Conservation (phyloP, 2,888 invertebrate species). For the Trichopria drosophilae region DNA sequence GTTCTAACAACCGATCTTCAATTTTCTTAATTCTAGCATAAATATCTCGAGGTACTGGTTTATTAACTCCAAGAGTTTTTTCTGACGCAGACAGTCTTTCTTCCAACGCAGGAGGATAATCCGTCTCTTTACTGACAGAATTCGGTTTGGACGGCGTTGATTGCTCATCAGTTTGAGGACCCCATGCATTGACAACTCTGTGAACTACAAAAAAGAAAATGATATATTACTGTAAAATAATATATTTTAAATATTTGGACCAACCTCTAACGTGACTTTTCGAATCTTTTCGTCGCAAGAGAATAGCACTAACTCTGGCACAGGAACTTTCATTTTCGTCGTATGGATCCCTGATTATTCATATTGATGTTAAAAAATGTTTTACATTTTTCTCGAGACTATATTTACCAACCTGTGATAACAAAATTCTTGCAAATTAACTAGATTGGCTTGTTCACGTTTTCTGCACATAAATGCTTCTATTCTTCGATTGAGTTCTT, state of each 20-base stretch:
- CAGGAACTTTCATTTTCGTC: constrained; percentile 65
- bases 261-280: constrained; percentile 84
- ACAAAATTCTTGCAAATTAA: constrained; percentile 78
- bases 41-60: constrained; percentile 66
- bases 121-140: constrained; percentile 27
- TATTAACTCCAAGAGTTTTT: constrained; percentile 63
- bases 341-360: too few relatives aligned
- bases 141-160: constrained; percentile 30
- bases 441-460: constrained; percentile 72
- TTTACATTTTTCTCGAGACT: too few relatives aligned
- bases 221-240: constrained; percentile 7
- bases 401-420: constrained; percentile 50
- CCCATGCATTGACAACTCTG: constrained; percentile 71
- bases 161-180: constrained; percentile 64
- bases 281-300: constrained; percentile 72
- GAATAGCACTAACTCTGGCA: constrained; percentile 75
- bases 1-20: constrained; percentile 72
- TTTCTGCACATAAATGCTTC: constrained; percentile 76
- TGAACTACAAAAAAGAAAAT: constrained; percentile 62
- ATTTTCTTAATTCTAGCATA: constrained; percentile 71
- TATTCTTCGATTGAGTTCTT: constrained; percentile 71
- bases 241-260: constrained; percentile 6
- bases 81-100: constrained; percentile 72
- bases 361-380: too few relatives aligned
- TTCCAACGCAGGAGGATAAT: constrained; percentile 63